phyloP scores from a whole-genome alignment of 2,797 vertebrate species.

The Myotis planiceps region DNA sequence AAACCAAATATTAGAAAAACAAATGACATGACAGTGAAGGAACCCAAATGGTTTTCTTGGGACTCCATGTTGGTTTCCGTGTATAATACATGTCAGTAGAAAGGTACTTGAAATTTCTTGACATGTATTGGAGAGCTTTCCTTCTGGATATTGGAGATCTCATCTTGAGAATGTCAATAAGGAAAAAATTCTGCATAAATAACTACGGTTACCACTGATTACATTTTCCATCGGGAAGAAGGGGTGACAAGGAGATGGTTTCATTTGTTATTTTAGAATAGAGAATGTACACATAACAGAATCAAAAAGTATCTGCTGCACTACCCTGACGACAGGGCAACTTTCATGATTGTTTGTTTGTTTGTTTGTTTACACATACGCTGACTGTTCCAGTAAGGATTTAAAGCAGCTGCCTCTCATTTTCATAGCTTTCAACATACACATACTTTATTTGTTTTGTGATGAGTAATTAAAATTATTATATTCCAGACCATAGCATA shows the following conservation, averaged over 20 bases:
- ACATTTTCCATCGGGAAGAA: constrained; percentile 48
- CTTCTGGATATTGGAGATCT: constrained; percentile 39
- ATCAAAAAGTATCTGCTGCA: background rate
- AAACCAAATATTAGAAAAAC: constrained; percentile 33
- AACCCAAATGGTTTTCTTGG: background rate
- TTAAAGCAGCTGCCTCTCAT: constrained; percentile 61
- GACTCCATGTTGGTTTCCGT: background rate
- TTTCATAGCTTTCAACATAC: constrained; percentile 27
- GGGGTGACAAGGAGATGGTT: constrained; percentile 19
- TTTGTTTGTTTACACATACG: constrained; percentile 23
- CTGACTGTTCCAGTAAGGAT: background rate
- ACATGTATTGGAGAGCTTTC: constrained; percentile 13
- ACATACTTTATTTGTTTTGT: constrained; percentile 65
- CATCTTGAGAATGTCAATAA: constrained; percentile 63
- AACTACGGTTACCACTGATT: constrained; percentile 63
- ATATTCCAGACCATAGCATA: constrained; percentile 39
- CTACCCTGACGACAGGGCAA: background rate
- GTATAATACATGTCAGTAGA: background rate
- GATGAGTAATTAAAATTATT: constrained; percentile 68
- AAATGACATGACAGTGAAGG: background rate
- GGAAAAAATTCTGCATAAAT: constrained; percentile 60
- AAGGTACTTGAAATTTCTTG: constrained; percentile 51
- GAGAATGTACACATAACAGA: background rate
- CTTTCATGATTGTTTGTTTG: background rate
- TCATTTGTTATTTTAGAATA: constrained; percentile 42